These are phyloP conservation scores for Pristionchus exspectatus DNA, from an alignment of 2,888 invertebrate species.

Conservation along the genomic window DNA sequence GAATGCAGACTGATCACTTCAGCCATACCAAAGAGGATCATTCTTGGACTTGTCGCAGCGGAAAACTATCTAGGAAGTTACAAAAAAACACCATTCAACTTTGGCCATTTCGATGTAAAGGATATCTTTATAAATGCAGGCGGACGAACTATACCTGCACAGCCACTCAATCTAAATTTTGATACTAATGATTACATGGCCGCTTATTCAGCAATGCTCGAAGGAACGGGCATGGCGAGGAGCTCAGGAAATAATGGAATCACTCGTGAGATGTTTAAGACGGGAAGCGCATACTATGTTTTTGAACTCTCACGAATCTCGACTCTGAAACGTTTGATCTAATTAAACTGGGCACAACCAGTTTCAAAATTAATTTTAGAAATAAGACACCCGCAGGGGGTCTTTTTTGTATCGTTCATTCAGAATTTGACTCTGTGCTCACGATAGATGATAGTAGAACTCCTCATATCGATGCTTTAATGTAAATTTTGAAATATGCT, in stretches of 20 bases:
- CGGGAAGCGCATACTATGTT: not conserved
- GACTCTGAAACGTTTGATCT: conserved; percentile 17
- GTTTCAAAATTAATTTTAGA: not conserved
- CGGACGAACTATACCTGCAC: not conserved
- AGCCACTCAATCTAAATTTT: not conserved
- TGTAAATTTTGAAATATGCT: not conserved
- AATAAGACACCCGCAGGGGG: not conserved
- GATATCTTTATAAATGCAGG: not conserved
- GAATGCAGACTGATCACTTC: not conserved
- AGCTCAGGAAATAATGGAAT: not conserved
- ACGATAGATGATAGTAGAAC: not conserved
- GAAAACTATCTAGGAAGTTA: not conserved
- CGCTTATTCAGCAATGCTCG: not conserved
- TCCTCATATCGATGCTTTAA: not conserved
- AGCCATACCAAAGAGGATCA: not conserved
- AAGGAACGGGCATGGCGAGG: conserved; percentile 15
- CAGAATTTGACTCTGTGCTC: not conserved
- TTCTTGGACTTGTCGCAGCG: not conserved
- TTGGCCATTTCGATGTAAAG: not conserved
- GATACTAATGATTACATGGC: not conserved
- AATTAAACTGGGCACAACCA: not conserved
- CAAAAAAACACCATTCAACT: conserved; percentile 6
- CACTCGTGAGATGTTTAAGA: not conserved
- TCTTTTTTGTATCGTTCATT: not conserved
- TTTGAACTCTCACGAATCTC: not conserved